phyloP scores from a whole-genome alignment of 2,888 invertebrate species.

The Stenoptilia bipunctidactyla region DNA sequence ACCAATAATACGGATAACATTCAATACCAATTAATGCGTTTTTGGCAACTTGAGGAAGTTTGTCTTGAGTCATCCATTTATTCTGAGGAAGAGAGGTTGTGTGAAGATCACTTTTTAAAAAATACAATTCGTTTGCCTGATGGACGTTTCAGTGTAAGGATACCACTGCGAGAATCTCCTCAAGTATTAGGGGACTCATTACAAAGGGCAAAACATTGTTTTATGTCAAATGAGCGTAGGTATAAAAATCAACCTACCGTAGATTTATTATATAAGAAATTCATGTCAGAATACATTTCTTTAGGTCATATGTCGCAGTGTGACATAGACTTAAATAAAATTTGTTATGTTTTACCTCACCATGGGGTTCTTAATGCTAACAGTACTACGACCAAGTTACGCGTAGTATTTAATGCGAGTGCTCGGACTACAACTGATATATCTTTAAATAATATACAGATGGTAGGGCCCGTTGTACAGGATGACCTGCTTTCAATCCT shows the following conservation, averaged over 20 bases:
- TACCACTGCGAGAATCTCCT: slow-evolving; percentile 16
- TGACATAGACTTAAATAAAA: too few relatives aligned
- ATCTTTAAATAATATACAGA: slow-evolving; percentile 15
- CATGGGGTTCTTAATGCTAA: slow-evolving; percentile 15
- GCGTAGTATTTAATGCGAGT: slow-evolving; percentile 15
- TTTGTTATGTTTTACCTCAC: slow-evolving; percentile 11
- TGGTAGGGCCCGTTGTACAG: slow-evolving; percentile 17
- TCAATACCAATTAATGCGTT: slow-evolving; percentile 9
- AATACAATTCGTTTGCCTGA: slow-evolving; percentile 17
- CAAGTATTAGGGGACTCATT: slow-evolving; percentile 16
- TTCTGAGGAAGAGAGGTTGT: slow-evolving; percentile 11
- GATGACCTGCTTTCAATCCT: slow-evolving; percentile 19
- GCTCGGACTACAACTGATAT: slow-evolving; percentile 9
- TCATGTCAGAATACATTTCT: slow-evolving; percentile 17
- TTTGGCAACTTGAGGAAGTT: slow-evolving; percentile 14
- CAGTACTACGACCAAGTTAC: slow-evolving; percentile 12
- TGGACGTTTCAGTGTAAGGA: slow-evolving; percentile 19
- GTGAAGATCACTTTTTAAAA: slow-evolving; percentile 19
- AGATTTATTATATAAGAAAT: slow-evolving; percentile 13
- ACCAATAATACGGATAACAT: slow-evolving; percentile 6
- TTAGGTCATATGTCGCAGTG: slow-evolving; percentile 17
- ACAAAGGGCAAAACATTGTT: slow-evolving; percentile 15
- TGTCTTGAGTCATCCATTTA: slow-evolving; percentile 3
- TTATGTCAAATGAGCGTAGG: slow-evolving; percentile 13
- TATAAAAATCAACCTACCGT: slow-evolving; percentile 7